phyloP scores from a whole-genome alignment of 2,113 vertebrate species.

The Strigops habroptila region DNA sequence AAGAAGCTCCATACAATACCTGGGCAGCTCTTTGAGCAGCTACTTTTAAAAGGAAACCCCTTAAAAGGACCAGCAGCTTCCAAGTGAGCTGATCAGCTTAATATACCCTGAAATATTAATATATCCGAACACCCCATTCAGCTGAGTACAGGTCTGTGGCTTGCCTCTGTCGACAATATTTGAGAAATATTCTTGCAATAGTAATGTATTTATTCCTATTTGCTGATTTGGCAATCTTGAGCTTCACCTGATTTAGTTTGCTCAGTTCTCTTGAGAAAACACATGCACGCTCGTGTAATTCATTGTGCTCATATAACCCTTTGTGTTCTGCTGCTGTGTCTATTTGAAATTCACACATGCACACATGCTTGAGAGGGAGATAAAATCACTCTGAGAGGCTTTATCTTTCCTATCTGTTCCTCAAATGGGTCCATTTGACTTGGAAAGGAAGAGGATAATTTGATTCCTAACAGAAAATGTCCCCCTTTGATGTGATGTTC shows the following conservation, averaged over 20 bases:
- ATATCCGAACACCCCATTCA: neutral
- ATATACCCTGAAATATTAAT: neutral
- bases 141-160: neutral
- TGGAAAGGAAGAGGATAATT: conserved; percentile 49
- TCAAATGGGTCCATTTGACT: conserved; percentile 28
- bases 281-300: rapidly evolving
- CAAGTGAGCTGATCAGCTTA: neutral
- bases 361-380: neutral
- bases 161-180: neutral
- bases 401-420: conserved; percentile 20
- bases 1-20: neutral
- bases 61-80: neutral
- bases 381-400: conserved; percentile 3
- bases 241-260: neutral
- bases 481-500: conserved; percentile 19
- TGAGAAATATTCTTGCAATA: neutral
- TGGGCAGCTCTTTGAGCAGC: neutral
- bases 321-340: neutral
- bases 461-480: neutral
- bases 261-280: neutral
- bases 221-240: neutral
- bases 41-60: neutral
- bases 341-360: conserved; percentile 7
- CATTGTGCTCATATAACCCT: neutral
- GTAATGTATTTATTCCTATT: neutral